Conservation (phyloP, 2,888 invertebrate genomes). For the Nebria salina region DNA sequence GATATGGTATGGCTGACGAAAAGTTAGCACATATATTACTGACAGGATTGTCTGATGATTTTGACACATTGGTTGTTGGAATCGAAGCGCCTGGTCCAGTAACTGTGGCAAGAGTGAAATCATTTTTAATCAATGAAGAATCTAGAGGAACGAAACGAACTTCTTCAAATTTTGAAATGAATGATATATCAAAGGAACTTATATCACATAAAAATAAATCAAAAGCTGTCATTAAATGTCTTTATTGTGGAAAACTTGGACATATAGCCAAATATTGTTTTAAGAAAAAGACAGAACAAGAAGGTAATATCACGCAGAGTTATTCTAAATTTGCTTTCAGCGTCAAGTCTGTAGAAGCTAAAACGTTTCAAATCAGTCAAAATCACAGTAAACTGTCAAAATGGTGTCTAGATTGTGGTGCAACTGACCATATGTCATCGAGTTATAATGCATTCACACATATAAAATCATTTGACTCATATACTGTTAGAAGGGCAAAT, state of each 20-base stretch:
- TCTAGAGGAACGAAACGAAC: background rate
- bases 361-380: too few species aligned
- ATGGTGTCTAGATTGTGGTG: background rate
- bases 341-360: too few species aligned
- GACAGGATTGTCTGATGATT: slow-evolving; percentile 15
- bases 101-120: slow-evolving; percentile 21
- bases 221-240: background rate
- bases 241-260: slow-evolving; percentile 22
- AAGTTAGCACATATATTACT: slow-evolving; percentile 25
- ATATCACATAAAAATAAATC: slow-evolving; percentile 22
- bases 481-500: background rate
- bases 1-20: slow-evolving; percentile 22
- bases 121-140: slow-evolving; percentile 29
- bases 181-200: slow-evolving; percentile 22
- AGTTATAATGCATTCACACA: slow-evolving; percentile 11
- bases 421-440: slow-evolving; percentile 3
- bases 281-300: slow-evolving; percentile 5
- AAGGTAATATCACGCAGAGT: too few species aligned
- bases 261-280: slow-evolving; percentile 25
- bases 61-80: slow-evolving; percentile 5
- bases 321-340: too few species aligned
- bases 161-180: background rate
- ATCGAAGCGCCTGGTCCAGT: slow-evolving; percentile 3
- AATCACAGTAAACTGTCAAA: too few species aligned
- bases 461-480: background rate